phyloP scores from a whole-genome alignment of 2,113 vertebrate species.

The Sander vitreus region DNA sequence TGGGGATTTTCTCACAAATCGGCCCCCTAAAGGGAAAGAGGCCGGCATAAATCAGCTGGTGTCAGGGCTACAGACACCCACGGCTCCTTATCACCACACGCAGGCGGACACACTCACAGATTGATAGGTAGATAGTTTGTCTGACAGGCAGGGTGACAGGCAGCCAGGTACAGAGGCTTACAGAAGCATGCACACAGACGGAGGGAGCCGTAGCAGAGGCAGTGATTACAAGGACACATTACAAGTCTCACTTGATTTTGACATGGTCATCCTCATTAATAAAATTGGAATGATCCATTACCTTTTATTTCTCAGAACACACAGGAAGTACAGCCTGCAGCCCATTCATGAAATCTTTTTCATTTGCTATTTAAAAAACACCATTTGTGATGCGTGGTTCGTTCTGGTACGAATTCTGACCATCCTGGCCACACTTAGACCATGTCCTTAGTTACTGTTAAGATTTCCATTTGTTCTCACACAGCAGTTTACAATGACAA shows the following conservation, averaged over 20 bases:
- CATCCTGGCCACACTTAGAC: not conserved
- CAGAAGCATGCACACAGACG: conserved; percentile 63
- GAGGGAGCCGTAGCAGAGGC: conserved; percentile 27
- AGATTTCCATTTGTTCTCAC: not conserved
- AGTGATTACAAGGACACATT: conserved; percentile 32
- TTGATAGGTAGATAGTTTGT: conserved; percentile 76
- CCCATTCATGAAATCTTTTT: not conserved
- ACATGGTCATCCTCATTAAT: conserved; percentile 17
- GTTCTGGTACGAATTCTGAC: not conserved
- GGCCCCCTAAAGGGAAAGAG: conserved; percentile 74
- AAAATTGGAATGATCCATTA: not conserved
- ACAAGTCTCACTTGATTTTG: conserved; percentile 1
- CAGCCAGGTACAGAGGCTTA: conserved; percentile 74
- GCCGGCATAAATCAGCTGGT: conserved; percentile 78
- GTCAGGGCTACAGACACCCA: conserved; percentile 80
- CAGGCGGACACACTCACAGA: conserved; percentile 80
- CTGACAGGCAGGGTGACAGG: conserved; percentile 78
- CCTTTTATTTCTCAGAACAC: not conserved
- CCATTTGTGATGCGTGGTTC: not conserved
- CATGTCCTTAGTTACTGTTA: not conserved
- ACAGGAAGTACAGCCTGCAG: not conserved
- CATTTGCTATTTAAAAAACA: not conserved
- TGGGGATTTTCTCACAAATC: conserved; percentile 76
- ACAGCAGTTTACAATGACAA: not conserved
- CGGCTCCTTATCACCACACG: conserved; percentile 77